phyloP scores from a whole-genome alignment of 2,888 invertebrate species.

The Norana najaformis region DNA sequence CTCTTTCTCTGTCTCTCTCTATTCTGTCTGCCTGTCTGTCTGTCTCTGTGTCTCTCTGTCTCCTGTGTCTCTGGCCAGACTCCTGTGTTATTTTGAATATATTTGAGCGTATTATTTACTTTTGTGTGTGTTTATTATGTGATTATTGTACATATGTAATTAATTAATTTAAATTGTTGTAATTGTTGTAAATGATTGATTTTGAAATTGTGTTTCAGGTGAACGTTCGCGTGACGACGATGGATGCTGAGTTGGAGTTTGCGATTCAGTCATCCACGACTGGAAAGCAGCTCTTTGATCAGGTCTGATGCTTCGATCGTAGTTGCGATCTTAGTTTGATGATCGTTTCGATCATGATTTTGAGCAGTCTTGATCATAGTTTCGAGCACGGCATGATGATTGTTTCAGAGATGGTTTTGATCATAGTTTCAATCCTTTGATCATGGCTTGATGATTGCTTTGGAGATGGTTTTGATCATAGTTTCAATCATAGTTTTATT shows the following conservation, averaged over 20 bases:
- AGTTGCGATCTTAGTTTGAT: not conserved
- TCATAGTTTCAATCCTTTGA: too few relatives aligned
- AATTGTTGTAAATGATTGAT: not conserved
- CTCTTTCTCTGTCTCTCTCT: too few relatives aligned
- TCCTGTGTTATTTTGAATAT: not conserved
- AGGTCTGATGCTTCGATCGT: conserved; percentile 64
- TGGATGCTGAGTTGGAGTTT: conserved; percentile 99
- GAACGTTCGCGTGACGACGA: conserved; percentile 99
- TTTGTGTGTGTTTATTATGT: too few relatives aligned
- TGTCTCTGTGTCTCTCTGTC: too few relatives aligned
- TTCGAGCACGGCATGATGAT: too few relatives aligned
- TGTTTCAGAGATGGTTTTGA: too few relatives aligned
- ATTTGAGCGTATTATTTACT: not conserved
- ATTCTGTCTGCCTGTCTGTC: too few relatives aligned
- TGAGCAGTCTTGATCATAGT: too few relatives aligned
- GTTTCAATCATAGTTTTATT: not conserved
- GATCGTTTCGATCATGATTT: not conserved
- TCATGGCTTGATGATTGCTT: too few relatives aligned
- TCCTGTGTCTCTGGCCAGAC: too few relatives aligned
- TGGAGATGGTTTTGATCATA: not conserved
- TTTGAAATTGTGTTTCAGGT: conserved; percentile 66
- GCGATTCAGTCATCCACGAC: conserved; percentile 99
- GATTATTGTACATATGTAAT: too few relatives aligned
- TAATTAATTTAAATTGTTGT: not conserved
- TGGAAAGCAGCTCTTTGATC: conserved; percentile 98